Evolutionary conservation across 2,888 invertebrate species (phyloP).

Genomic region (Bedellia somnulentella): DNA sequence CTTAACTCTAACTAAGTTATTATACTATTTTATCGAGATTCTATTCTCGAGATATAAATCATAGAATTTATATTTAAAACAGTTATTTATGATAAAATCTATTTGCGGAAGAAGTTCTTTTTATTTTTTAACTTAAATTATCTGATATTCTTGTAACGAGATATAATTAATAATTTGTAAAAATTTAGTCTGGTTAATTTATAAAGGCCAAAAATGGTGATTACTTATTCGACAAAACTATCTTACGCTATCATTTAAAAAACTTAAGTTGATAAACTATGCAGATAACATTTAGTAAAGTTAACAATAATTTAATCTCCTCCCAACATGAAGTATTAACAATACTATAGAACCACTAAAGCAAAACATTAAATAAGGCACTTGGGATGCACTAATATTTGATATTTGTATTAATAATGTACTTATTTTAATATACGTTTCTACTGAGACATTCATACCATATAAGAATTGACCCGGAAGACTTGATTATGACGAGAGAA

Average conservation of each 20-base stretch:
- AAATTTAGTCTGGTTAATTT: not conserved
- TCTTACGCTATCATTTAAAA: conserved; percentile 9
- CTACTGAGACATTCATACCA: conserved; percentile 13
- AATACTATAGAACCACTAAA: conserved; percentile 44
- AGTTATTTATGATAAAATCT: no score
- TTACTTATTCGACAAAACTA: no score
- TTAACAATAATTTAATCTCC: conserved; percentile 61
- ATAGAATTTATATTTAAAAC: no score
- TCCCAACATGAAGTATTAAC: conserved; percentile 51
- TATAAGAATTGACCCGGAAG: no score
- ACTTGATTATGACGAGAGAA: no score
- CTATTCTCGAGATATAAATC: not conserved
- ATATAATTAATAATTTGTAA: not conserved
- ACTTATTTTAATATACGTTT: conserved; percentile 35
- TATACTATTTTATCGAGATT: not conserved
- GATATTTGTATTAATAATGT: no score
- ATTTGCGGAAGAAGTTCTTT: no score
- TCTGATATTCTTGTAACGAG: not conserved
- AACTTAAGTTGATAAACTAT: conserved; percentile 22
- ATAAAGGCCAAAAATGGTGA: not conserved
- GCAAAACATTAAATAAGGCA: conserved; percentile 52
- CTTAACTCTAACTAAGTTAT: no score
- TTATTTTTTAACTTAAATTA: no score
- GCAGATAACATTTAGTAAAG: conserved; percentile 53
- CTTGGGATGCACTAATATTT: conserved; percentile 49